These are phyloP conservation scores for Onchidella celtica DNA, from an alignment of 2,888 invertebrate species.

Conservation along the genomic window DNA sequence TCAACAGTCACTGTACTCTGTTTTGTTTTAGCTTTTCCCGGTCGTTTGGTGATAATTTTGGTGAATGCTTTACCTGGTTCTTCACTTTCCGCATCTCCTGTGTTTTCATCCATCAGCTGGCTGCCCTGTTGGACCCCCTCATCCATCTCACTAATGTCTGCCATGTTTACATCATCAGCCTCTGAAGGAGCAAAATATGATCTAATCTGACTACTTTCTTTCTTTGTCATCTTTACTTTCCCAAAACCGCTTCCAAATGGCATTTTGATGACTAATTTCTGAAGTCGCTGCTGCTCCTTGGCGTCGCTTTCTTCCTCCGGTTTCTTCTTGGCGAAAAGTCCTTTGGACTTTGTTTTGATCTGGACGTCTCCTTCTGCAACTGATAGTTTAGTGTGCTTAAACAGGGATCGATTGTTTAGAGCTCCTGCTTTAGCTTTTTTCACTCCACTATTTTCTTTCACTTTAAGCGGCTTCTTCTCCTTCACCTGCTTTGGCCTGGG, in stretches of 20 bases:
- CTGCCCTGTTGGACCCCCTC: not conserved
- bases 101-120: not conserved
- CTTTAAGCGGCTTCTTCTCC: constrained; percentile 29
- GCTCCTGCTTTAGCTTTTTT: constrained; percentile 7
- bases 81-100: not conserved
- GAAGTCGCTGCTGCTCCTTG: constrained; percentile 35
- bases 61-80: not conserved
- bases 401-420: constrained; percentile 35
- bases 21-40: not conserved
- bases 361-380: constrained; percentile 26
- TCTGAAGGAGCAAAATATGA: constrained; percentile 46
- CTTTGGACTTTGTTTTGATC: constrained; percentile 9
- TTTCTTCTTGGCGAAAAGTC: constrained; percentile 22
- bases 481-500: not conserved
- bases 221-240: constrained; percentile 39
- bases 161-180: not conserved
- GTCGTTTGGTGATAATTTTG: not conserved
- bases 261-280: constrained; percentile 51
- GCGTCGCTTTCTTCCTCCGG: not conserved
- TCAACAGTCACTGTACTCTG: not conserved
- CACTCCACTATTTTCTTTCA: constrained; percentile 35
- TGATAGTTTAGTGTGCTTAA: constrained; percentile 35
- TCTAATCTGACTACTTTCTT: constrained; percentile 42
- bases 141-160: not conserved
- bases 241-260: constrained; percentile 45